Evolutionary conservation across 2,113 vertebrate species (phyloP), one percentile per base, ranked within the genome.

Genomic region (Chelonoidis abingdonii): DNA sequence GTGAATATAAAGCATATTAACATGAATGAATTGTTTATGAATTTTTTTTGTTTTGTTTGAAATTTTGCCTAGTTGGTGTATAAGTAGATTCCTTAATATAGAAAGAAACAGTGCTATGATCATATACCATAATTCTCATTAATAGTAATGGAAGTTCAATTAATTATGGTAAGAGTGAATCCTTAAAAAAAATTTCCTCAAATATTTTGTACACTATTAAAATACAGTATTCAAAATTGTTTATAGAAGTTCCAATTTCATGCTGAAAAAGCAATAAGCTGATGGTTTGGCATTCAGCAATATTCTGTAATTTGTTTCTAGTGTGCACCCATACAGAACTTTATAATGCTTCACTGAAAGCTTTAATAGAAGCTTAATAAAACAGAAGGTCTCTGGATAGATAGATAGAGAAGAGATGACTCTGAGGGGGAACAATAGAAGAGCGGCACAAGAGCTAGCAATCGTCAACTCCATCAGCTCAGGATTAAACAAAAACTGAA

Each of bases 331-430:
- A 54, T 47, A 31, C 25, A 50, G 53, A 89, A 17, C 0, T 86
- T 85, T 86, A 9, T 56, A 90, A 27, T 72, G 25, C 11, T 89
- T 92, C 94, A 65, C 27, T 90, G 29, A 49, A 95, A 94, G 59
- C 50, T 14, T 69, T 35, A 69, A n/a, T 69, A 80, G 53, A 87
- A 76, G 65, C 10, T 19, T 4, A 76, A 25, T 44, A 76, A 25
- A 44, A 44, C 21, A 38, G 41, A 44, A 76, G 38, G 21, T 76
- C 35, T n/a, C 69, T 75, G n/a, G 8, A 10, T 41, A 41, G 21
- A 44, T 41, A 21, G 93, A 8, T 17, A 78, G 92, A 89, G 53
- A 52, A 76, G 62, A 81, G 53, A 21, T 92, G 85, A 86, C 35
- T 86, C 24, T 53, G 56, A 53, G 52, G 57, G 5, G 5, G 69